A percentile compares a stretch with the other conserved stretches of the same genome.
phyloP scores from a whole-genome alignment of 2,113 vertebrate genomes.

The Vidua chalybeata region DNA sequence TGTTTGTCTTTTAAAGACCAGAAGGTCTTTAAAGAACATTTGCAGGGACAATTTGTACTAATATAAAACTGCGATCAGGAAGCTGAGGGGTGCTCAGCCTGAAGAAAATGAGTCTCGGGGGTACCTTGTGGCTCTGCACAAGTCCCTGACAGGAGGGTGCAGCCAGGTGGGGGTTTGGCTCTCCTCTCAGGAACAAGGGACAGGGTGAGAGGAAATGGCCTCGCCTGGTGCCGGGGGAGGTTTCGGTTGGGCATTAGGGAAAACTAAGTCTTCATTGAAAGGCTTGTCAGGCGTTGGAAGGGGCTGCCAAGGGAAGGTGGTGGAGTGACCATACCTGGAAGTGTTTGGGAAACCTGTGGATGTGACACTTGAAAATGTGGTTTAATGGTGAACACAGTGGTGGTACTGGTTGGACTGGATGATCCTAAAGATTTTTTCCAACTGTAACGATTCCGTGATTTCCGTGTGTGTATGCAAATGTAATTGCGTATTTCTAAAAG shows the following conservation, averaged over 20 bases:
- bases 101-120: not conserved
- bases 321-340: not conserved
- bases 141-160: not conserved
- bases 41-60: not conserved
- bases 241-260: not conserved
- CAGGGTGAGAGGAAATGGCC: not conserved
- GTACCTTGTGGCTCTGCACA: not conserved
- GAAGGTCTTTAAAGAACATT: not conserved
- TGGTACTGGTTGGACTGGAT: not conserved
- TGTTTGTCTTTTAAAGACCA: not conserved
- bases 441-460: rapidly evolving
- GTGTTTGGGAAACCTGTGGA: not conserved
- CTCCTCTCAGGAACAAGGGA: not conserved
- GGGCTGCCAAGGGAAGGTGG: not conserved
- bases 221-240: rapidly evolving
- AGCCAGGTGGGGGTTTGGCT: rapidly evolving
- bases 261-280: not conserved
- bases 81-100: not conserved
- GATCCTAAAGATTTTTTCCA: not conserved
- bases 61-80: not conserved
- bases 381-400: not conserved
- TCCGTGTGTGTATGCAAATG: not conserved
- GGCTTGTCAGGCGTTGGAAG: not conserved
- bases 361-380: not conserved
- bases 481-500: not conserved